Evolutionary conservation across 2,797 vertebrate genomes (phyloP).

Genomic region (Podargus strigoides): DNA sequence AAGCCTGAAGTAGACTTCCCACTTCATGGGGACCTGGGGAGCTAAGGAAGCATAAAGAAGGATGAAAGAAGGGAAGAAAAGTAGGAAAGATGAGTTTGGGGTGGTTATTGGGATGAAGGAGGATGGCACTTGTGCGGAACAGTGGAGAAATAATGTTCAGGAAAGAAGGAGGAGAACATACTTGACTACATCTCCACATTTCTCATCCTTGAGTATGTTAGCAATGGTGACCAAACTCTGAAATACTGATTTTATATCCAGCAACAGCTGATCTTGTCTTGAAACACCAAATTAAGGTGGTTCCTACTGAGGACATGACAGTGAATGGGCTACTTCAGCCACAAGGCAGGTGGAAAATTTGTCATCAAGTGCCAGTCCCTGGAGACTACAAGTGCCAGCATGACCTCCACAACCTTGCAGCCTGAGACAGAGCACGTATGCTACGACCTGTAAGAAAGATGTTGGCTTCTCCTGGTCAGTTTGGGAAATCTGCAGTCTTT

Average conservation of each 20-base stretch:
- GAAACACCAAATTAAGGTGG: neutral
- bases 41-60: neutral
- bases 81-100: neutral
- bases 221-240: accelerated
- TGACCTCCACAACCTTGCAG: neutral
- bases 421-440: neutral
- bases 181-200: neutral
- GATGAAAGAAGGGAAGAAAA: neutral
- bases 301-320: neutral
- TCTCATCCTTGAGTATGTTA: neutral
- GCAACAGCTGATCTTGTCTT: neutral
- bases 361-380: neutral
- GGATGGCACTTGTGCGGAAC: neutral
- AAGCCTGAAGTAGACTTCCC: neutral
- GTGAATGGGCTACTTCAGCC: neutral
- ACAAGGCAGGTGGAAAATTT: neutral
- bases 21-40: neutral
- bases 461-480: neutral
- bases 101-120: neutral
- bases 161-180: neutral
- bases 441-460: neutral
- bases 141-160: neutral
- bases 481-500: neutral
- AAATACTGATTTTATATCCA: neutral
- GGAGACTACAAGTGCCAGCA: neutral